phyloP scores from a whole-genome alignment of 2,888 invertebrate genomes.

The Eupelmus urozonus region DNA sequence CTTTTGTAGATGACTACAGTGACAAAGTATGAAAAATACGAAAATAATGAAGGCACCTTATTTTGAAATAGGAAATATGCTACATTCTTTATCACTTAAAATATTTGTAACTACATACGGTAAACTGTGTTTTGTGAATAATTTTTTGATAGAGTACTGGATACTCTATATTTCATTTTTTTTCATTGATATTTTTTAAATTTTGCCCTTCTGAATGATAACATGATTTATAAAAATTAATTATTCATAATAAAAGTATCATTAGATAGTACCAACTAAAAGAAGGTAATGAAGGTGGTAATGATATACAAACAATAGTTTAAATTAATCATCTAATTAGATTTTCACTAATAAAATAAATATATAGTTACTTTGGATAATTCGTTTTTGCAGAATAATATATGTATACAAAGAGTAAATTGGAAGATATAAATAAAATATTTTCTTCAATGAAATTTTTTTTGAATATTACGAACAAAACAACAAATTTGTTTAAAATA shows the following conservation, averaged over 20 bases:
- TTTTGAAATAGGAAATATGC: conserved; percentile 51
- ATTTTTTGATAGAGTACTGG: not conserved
- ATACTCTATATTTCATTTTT: not conserved
- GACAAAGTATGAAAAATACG: conserved; percentile 50
- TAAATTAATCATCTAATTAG: conserved; percentile 24
- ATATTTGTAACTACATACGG: not conserved
- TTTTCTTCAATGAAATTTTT: not conserved
- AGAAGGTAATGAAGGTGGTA: conserved; percentile 17
- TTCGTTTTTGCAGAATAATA: conserved; percentile 35
- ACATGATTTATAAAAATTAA: conserved; percentile 7
- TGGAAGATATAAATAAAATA: conserved; percentile 33
- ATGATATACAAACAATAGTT: conserved; percentile 23
- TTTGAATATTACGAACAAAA: not conserved
- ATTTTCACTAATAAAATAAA: conserved; percentile 4
- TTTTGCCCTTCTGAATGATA: conserved; percentile 39
- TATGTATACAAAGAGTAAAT: conserved; percentile 18
- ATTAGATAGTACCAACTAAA: conserved; percentile 11
- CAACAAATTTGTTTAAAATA: conserved; percentile 24
- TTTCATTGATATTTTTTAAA: conserved; percentile 13
- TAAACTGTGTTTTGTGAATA: not conserved
- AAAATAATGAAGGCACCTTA: conserved; percentile 59
- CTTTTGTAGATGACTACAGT: conserved; percentile 16
- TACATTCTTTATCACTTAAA: conserved; percentile 34
- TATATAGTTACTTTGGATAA: conserved; percentile 47
- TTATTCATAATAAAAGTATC: conserved; percentile 13